Conservation (phyloP, 2,797 vertebrate genomes). For the Centropyge bicolor region DNA sequence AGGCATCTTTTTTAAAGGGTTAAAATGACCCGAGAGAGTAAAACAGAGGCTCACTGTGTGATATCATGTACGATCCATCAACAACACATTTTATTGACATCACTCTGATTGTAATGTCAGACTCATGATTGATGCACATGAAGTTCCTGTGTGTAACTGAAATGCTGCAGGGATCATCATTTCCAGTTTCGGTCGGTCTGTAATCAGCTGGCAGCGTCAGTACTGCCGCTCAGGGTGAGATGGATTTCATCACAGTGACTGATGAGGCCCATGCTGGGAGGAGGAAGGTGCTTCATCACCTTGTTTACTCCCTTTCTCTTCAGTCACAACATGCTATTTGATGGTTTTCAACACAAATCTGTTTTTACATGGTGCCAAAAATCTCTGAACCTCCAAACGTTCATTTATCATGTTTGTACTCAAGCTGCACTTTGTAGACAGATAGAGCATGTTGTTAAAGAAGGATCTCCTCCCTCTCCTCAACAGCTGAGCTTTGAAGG, state of each 20-base stretch:
- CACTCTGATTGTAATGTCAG: neutral
- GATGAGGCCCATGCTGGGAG: neutral
- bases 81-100: conserved; percentile 4
- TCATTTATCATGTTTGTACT: conserved; percentile 1
- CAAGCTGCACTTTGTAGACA: neutral
- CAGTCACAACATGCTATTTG: neutral
- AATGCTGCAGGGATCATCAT: conserved; percentile 9
- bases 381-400: neutral
- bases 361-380: conserved; percentile 12
- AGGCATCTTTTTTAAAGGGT: neutral
- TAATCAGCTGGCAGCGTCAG: conserved; percentile 14
- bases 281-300: conserved; percentile 19
- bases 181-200: neutral
- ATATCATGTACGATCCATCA: neutral
- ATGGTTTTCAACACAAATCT: conserved; percentile 3
- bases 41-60: neutral
- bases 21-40: neutral
- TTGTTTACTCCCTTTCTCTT: neutral
- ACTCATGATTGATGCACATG: conserved; percentile 14
- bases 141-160: conserved; percentile 3
- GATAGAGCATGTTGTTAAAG: conserved; percentile 10
- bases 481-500: neutral
- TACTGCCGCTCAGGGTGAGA: neutral
- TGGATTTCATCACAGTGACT: conserved; percentile 3
- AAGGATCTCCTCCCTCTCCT: neutral